Percentiles rank a stretch among this genome's conserved stretches.
These are phyloP conservation scores for Sterna hirundo DNA, from an alignment of 2,113 vertebrate genomes.

Conservation along the genomic window DNA sequence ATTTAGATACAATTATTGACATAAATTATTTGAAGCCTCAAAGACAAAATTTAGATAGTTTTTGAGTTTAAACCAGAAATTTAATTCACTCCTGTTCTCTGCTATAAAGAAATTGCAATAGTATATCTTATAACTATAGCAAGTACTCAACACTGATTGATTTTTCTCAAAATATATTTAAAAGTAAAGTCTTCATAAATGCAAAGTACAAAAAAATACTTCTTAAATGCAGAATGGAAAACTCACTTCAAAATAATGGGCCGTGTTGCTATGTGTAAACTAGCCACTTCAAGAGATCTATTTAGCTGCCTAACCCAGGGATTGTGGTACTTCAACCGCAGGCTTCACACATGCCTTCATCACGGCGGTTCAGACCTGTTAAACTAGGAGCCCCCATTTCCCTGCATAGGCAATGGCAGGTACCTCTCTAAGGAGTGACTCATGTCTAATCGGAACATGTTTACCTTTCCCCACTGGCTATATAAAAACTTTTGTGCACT, in stretches of 20 bases:
- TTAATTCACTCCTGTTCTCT: neutral
- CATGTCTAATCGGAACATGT: neutral
- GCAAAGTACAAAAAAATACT: neutral
- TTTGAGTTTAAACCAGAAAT: neutral
- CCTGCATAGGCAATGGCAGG: too few relatives aligned
- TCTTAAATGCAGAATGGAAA: neutral
- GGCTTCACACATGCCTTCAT: neutral
- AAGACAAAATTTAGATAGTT: neutral
- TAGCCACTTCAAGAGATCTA: neutral
- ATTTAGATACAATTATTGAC: neutral
- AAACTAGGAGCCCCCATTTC: neutral
- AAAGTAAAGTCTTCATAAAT: neutral
- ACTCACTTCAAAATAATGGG: neutral
- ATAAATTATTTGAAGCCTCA: neutral
- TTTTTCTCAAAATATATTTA: neutral
- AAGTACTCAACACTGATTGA: neutral
- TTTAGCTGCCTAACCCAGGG: neutral
- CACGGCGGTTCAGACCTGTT: neutral
- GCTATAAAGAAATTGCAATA: neutral
- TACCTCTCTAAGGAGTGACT: neutral
- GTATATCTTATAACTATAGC: neutral
- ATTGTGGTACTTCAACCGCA: neutral
- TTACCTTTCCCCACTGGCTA: neutral
- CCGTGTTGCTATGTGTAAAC: neutral
- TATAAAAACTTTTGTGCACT: neutral